Base-by-base conservation (phyloP, 2,797 vertebrate genomes). In the Onychomys leucogaster region DNA sequence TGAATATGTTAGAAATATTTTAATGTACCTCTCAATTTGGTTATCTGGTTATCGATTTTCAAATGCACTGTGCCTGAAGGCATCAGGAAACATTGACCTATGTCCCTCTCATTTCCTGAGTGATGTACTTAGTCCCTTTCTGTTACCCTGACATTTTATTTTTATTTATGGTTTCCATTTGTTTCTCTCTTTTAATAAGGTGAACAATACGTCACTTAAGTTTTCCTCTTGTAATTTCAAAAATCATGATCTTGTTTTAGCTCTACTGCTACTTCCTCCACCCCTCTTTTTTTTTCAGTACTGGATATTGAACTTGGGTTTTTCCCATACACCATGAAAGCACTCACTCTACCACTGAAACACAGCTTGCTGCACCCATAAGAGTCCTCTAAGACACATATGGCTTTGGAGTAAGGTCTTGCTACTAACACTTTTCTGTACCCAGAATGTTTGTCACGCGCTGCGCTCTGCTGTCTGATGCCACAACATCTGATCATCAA, bases 221-320 rank as follows among this genome's bases (percentile, higher is more conserved):
- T 41, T 95, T 89, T 73, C 27, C 80, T 63, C 80, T 43, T 34
- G 11, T n/a, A 83, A 89, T 69, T 94, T 88, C 61, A 19, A 85
- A 81, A 21, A 11, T 63, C 46, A 1, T n/a, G 5, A 29, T 69
- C 49, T 19, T 94, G 6, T 87, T 91, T 96, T 78, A 75, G 52
- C 25, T n/a, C 0, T 52, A 37, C 41, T 67, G 23, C 23, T 25
- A 19, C 63, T 73, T 23, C 59, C 21, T 55, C 32, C 2, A 1
- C 14, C 34, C 1, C 4, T 71, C 34, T 67, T 52, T 55, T 46
- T 65, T 65, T n/a, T 65, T 5, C 57, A 55, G 23, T 10, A 67
- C 6, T 29, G 8, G 2, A 49, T 2, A 63, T 9, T 32, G 21
- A 37, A 73, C 8, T 10, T 29, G 5, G 34, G 17, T 12, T 21